Evolutionary conservation across 2,797 vertebrate genomes (phyloP), one percentile per base, ranked within the genome.

Genomic region (Cirrhinus mrigala): DNA sequence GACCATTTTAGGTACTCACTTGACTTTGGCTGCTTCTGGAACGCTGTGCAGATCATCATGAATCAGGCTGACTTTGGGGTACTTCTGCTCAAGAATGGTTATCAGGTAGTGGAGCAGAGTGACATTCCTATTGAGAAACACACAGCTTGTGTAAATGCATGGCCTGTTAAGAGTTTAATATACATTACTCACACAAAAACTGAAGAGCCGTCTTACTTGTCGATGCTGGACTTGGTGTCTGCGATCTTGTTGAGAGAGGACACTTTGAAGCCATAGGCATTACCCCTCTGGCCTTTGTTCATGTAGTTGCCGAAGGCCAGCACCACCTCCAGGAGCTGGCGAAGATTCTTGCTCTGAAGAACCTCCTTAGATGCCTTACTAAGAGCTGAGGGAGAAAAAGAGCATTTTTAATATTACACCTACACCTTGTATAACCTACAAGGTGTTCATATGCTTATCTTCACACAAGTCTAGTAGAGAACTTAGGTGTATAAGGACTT

Each of bases 261-360:
- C 86, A 99, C 94, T 93, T 96, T 98, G 87, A 99, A 99, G 54
- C 98, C 98, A 0, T 94, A 98, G 0, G 98, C 97, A 0, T 97
- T 98, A 81, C 98, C 98, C 86, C 98, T 94, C 87, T 98, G 98
- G 73, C 98, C 98, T 91, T 98, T 99, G 93, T 98, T 99, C 98
- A 99, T 99, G 92, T 98, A 99, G 95, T 99, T 99, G 58, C 98
- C 98, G 1, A 99, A 96, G 44, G 98, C 98, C 92, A 99, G 93
- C 66, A 98, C 96, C 89, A 99, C 96, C 89, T 97, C 97, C 82
- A 97, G 90, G 81, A 97, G 92, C 90, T 96, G 96, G 87, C 92
- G 94, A 77, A 97, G 93, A 89, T 94, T 96, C 74, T 91, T 91
- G 90, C 96, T 97, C 85, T 94, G 94, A 77, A 96, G 93, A 37